Conservation (phyloP, 2,888 invertebrate genomes). For the Blomia tropicalis region DNA sequence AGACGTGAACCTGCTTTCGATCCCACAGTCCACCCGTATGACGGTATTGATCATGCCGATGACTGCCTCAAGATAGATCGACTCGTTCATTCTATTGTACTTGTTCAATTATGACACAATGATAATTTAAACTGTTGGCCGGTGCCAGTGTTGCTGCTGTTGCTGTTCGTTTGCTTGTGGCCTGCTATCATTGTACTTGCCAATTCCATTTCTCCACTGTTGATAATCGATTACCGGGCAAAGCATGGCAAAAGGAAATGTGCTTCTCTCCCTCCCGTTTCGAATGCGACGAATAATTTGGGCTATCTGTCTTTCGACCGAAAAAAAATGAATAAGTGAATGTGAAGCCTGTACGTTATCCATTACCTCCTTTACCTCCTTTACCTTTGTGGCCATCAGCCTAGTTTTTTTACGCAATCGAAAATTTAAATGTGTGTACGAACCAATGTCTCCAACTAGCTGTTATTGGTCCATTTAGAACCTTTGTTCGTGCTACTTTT, state of each 20-base stretch:
- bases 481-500: not conserved
- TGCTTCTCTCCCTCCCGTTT: not conserved
- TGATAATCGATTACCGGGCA: slow-evolving; percentile 7
- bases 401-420: not conserved
- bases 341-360: too few species aligned
- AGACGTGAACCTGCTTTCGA: too few species aligned
- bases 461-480: slow-evolving; percentile 5
- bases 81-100: not conserved
- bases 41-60: slow-evolving; percentile 6
- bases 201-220: not conserved
- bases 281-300: slow-evolving; percentile 5
- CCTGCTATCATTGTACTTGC: too few species aligned
- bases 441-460: not conserved
- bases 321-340: too few species aligned
- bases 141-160: not conserved
- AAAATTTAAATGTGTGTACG: not conserved
- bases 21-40: too few species aligned
- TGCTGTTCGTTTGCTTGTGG: slow-evolving; percentile 8
- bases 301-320: not conserved
- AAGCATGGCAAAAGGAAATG: slow-evolving; percentile 13
- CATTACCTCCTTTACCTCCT: not conserved
- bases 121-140: slow-evolving; percentile 11
- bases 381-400: slow-evolving; percentile 1
- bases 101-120: not conserved
- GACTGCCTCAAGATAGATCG: slow-evolving; percentile 9